Evolutionary conservation across 1,140 invertebrate genomes (phyloP).

Genomic region (Ptiloglossa arizonensis): DNA sequence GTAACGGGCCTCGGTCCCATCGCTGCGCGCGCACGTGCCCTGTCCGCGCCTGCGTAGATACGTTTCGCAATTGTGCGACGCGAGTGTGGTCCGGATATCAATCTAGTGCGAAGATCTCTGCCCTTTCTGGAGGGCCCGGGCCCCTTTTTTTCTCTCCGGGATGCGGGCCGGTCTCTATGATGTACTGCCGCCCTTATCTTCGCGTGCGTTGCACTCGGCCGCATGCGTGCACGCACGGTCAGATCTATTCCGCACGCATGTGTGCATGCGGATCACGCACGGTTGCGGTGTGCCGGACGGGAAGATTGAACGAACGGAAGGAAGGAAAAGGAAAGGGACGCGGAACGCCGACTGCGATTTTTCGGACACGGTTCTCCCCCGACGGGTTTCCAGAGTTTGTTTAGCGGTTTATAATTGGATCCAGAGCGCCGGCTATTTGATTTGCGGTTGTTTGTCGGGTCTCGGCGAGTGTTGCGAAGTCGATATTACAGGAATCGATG

Average conservation of each 20-base stretch:
- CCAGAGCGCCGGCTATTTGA: background rate
- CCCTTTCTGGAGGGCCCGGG: slow-evolving; percentile 29
- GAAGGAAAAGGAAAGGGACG: slow-evolving; percentile 1
- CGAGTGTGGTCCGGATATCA: slow-evolving; percentile 30
- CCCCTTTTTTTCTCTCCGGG: background rate
- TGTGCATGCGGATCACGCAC: slow-evolving; percentile 67
- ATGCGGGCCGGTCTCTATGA: slow-evolving; percentile 59
- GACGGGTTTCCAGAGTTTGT: slow-evolving; percentile 5
- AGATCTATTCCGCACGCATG: slow-evolving; percentile 48
- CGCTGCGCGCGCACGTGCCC: no score
- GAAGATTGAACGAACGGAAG: slow-evolving; percentile 46
- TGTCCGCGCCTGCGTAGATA: slow-evolving; percentile 13
- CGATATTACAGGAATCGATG: no score
- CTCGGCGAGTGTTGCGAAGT: no score
- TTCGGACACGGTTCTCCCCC: background rate
- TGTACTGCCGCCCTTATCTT: slow-evolving; percentile 69
- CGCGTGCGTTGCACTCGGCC: slow-evolving; percentile 51
- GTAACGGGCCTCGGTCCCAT: no score
- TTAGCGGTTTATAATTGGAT: slow-evolving; percentile 22
- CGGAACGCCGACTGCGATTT: background rate
- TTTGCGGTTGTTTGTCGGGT: background rate
- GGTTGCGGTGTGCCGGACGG: slow-evolving; percentile 53
- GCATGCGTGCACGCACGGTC: slow-evolving; percentile 28
- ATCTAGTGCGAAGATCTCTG: slow-evolving; percentile 64
- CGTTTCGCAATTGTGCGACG: slow-evolving; percentile 8